Evolutionary conservation across 2,888 invertebrate genomes (phyloP).

Genomic region (Patella pellucida): DNA sequence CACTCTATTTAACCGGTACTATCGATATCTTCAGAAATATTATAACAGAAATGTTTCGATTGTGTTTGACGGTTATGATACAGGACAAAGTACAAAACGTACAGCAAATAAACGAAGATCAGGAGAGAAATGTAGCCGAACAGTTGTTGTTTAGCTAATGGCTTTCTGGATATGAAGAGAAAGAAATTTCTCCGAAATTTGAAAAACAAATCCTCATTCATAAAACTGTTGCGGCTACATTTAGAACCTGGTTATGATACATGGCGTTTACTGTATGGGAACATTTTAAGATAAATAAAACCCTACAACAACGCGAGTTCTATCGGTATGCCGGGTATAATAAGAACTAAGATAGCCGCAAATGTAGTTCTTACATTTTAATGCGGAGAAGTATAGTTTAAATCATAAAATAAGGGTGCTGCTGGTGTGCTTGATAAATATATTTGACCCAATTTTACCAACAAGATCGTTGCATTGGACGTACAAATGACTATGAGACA

Average conservation of each 20-base stretch:
- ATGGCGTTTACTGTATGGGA: too few species aligned
- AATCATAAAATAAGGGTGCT: too few species aligned
- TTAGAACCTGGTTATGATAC: conserved; percentile 24
- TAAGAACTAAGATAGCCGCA: too few species aligned
- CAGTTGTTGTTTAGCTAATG: conserved; percentile 33
- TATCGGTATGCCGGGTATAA: too few species aligned
- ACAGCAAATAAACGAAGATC: conserved; percentile 38
- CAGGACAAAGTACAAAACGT: conserved; percentile 42
- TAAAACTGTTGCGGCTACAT: conserved; percentile 31
- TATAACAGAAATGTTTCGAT: conserved; percentile 24
- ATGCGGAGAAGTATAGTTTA: too few species aligned
- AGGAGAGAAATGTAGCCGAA: conserved; percentile 29
- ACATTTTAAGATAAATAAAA: too few species aligned
- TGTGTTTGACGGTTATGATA: conserved; percentile 51
- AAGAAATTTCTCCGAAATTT: conserved; percentile 37
- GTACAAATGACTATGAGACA: too few species aligned
- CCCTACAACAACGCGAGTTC: too few species aligned
- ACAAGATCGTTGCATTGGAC: too few species aligned
- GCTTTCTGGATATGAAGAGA: conserved; percentile 29
- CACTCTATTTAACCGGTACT: conserved; percentile 34
- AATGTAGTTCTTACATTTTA: too few species aligned
- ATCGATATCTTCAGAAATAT: conserved; percentile 32
- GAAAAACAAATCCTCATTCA: conserved; percentile 47
- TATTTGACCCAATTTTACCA: too few species aligned
- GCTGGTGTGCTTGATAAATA: too few species aligned